Evolutionary conservation across 2,888 invertebrate genomes (phyloP), one percentile per base, ranked within the genome.

Genomic region (Leptarthrus brevirostris): DNA sequence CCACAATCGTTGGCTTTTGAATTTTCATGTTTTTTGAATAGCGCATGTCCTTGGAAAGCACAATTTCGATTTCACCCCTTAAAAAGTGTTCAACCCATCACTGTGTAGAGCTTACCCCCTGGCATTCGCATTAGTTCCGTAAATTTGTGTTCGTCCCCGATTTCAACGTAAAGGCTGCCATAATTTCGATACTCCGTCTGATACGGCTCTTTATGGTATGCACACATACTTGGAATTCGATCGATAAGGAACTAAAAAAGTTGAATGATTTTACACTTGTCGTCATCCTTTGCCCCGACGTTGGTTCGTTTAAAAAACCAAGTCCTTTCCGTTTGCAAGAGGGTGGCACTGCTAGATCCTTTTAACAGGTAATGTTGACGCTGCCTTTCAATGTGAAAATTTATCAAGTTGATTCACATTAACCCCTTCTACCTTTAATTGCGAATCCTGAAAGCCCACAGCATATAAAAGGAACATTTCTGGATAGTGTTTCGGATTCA

Each of bases 231-330:
- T 24, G 10, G 16, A 26, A 47, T 3, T 5, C 47, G n/a, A 66
- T 66, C 66, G 66, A 66, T 66, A 47, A 26, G 66, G 47, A 66
- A 26, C 66, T 36, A 36, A 61, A 61, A 36, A 61, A 61, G 18
- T 61, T 61, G 61, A 61, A 61, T 61, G 61, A 61, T 61, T 61
- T 61, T 66, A 26, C 66, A 66, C 66, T 66, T 49, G 66, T 47
- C 47, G 24, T 26, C 66, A 47, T 66, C 14, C n/a, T 18, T 61
- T 36, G 18, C 8, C 34, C 24, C n/a, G n/a, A 44, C 44, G 3
- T 14, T 44, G 44, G 3, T 8, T 6, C 30, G n/a, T n/a, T 4
- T 1, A 44, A 44, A 44, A 44, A 44, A 44, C 12, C 1, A 14
- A 44, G 44, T 44, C 12, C 14, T 44, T 44, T 44, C 12, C n/a